Evolutionary conservation across 2,888 invertebrate genomes (phyloP), one percentile per base, ranked within the genome.

Genomic region (Eucera pruinosa): DNA sequence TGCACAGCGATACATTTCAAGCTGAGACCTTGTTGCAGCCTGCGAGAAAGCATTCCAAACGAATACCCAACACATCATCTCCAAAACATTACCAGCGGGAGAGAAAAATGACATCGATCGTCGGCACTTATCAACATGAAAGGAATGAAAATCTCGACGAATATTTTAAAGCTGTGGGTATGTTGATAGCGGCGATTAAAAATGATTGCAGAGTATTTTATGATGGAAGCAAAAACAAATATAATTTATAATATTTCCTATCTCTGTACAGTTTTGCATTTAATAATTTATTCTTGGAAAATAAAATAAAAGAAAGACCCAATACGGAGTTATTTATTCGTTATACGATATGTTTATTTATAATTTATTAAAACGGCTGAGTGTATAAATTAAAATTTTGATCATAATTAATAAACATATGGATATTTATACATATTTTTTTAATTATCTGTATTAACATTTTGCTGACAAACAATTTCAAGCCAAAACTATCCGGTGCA

Each of bases 101-200:
- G 9, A 39, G 7, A 58, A n/a, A 58, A 65, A 95, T 95, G 95
- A 93, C 93, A 64, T 91, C 94, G 58, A 93, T 95, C 36, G 86
- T 92, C 69, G 95, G 95, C 86, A 95, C 94, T 89, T 95, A 95
- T 90, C 93, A 94, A 84, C 95, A 95, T 82, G 94, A 94, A 82
- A 94, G 93, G 87, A 95, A 94, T 92, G 95, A 95, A 89, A 94
- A 95, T 90, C 92, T 95, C 84, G 95, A 95, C 70, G 95, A 94
- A 78, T 95, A 95, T 89, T 95, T 95, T 84, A 93, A 93, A 88
- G 94, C 94, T 62, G 92, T 95, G 80, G 95, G 95, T 95, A 92
- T 55, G 69, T 69, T 69, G 0, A 65, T 65, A 45, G 33, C 18
- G 27, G 45, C 45, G 15, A 27, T 15, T 33, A 61, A 55, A 65